Conservation (phyloP, 53 echinoderm and acorn worm species). For the Crossaster papposus region DNA sequence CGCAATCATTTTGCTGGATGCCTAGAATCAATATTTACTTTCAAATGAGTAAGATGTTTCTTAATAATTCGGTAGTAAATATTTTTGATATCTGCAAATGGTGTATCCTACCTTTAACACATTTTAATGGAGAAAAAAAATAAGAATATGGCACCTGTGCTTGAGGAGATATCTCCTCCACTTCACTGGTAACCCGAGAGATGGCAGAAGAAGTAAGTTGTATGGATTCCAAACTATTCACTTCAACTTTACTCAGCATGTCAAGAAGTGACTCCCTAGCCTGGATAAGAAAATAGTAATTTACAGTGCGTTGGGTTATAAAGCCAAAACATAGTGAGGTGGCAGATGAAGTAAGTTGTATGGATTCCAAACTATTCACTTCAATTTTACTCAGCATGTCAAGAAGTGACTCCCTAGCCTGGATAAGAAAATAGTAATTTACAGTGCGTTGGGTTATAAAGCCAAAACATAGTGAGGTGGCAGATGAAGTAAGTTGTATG, state of each 20-base stretch:
- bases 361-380: slow-evolving; percentile 80
- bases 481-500: slow-evolving; percentile 81
- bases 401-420: slow-evolving; percentile 84
- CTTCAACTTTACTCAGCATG: slow-evolving; percentile 71
- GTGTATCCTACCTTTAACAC: no score
- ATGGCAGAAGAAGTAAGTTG: slow-evolving; percentile 86
- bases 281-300: slow-evolving; percentile 49
- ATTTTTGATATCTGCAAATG: no score
- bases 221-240: slow-evolving; percentile 81
- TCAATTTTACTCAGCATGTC: slow-evolving; percentile 70
- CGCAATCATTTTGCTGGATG: no score
- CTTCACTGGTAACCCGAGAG: slow-evolving; percentile 78
- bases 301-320: no score
- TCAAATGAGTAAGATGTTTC: no score
- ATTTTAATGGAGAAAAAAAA: background rate
- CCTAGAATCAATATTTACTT: no score
- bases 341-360: slow-evolving; percentile 85
- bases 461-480: no score
- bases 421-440: background rate
- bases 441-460: no score
- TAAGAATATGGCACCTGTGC: slow-evolving; percentile 71
- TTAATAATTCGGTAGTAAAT: no score
- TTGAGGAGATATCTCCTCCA: slow-evolving; percentile 71
- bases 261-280: slow-evolving; percentile 78
- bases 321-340: no score